These are phyloP conservation scores for Psittacula cyanocephala DNA, from an alignment of 2,113 vertebrate genomes.

Conservation along the genomic window DNA sequence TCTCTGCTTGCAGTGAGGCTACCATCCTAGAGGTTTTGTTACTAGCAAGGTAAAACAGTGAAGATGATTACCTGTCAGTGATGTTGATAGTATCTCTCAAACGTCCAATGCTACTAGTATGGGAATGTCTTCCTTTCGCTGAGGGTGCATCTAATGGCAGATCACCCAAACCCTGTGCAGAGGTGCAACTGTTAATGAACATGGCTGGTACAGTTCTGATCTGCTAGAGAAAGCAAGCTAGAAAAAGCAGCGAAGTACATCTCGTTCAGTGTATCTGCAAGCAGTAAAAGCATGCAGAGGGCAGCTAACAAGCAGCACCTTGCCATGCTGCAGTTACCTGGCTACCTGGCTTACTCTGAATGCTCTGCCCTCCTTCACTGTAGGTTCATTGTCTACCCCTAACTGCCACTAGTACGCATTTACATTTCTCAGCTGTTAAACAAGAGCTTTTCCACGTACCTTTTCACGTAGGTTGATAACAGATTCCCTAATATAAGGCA, in stretches of 20 bases:
- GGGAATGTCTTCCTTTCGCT: constrained; percentile 84
- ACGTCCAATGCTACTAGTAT: constrained; percentile 75
- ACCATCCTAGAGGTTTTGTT: background rate
- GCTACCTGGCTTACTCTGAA: background rate
- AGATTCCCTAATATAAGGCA: constrained; percentile 83
- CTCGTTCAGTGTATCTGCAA: rapidly evolving
- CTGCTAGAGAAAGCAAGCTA: background rate
- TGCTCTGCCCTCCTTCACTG: background rate
- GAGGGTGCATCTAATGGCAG: constrained; percentile 86
- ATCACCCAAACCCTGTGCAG: constrained; percentile 86
- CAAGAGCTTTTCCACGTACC: constrained; percentile 68
- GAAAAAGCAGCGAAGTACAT: rapidly evolving
- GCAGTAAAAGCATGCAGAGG: background rate
- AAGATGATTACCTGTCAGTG: constrained; percentile 75
- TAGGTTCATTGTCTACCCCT: background rate
- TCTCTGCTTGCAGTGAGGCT: background rate
- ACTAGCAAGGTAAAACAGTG: background rate
- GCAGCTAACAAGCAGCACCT: background rate
- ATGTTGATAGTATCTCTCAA: constrained; percentile 76
- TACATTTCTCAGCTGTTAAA: background rate
- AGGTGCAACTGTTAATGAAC: background rate
- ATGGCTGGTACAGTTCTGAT: background rate
- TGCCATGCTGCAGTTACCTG: rapidly evolving
- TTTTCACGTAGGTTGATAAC: constrained; percentile 85
- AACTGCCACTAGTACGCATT: rapidly evolving